Conservation (phyloP, 2,113 vertebrate genomes). For the Anhinga anhinga region DNA sequence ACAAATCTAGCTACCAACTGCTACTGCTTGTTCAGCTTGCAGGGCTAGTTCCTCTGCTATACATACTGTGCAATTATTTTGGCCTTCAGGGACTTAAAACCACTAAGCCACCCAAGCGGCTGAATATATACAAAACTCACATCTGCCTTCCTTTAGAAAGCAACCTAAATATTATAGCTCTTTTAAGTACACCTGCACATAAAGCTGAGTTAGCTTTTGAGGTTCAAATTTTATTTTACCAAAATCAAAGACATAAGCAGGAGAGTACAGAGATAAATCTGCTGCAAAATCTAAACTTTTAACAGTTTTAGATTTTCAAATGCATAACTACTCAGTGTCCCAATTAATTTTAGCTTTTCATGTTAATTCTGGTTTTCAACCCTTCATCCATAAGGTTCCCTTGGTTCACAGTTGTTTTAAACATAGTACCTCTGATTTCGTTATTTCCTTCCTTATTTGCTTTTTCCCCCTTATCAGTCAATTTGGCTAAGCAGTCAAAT, state of each 20-base stretch:
- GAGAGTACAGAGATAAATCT: neutral
- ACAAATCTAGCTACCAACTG: neutral
- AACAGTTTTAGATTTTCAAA: neutral
- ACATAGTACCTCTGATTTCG: neutral
- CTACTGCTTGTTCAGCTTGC: neutral
- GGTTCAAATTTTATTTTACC: neutral
- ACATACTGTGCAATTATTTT: neutral
- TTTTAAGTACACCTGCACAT: constrained; percentile 24
- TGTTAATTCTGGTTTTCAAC: neutral
- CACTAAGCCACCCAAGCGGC: constrained; percentile 51
- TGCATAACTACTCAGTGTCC: neutral
- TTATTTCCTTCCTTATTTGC: neutral
- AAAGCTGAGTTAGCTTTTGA: constrained; percentile 51
- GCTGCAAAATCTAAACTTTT: neutral
- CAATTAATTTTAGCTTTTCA: neutral
- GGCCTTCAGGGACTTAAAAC: constrained; percentile 34
- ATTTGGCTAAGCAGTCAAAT: neutral
- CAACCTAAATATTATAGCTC: constrained; percentile 24
- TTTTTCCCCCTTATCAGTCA: neutral
- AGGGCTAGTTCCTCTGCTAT: neutral
- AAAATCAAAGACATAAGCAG: neutral
- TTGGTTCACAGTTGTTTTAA: neutral
- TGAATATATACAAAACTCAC: neutral
- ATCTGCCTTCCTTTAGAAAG: constrained; percentile 32
- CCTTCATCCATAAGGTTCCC: neutral